These are phyloP conservation scores for Danio albolineatus DNA, from an alignment of 2,797 vertebrate species.

Conservation along the genomic window DNA sequence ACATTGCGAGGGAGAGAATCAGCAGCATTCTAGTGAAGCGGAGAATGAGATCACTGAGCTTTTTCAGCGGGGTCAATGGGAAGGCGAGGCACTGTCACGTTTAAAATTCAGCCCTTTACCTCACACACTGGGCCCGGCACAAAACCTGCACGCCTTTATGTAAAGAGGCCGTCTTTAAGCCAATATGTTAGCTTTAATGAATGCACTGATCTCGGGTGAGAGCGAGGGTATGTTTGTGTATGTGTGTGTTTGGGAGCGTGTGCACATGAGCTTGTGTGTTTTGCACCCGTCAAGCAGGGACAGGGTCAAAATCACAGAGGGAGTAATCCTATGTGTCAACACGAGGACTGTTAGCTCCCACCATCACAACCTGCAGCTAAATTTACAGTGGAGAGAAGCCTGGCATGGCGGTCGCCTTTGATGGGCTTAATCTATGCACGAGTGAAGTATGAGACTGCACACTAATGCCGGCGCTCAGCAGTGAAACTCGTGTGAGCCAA, in stretches of 20 bases:
- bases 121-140: constrained; percentile 69
- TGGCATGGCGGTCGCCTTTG: constrained; percentile 65
- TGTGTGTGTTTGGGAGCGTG: constrained; percentile 43
- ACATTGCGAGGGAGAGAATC: constrained; percentile 77
- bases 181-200: constrained; percentile 81
- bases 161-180: constrained; percentile 78
- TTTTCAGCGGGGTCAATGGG: constrained; percentile 79
- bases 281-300: constrained; percentile 75
- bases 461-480: constrained; percentile 49
- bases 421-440: constrained; percentile 64
- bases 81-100: constrained; percentile 72
- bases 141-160: constrained; percentile 77
- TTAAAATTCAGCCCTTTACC: constrained; percentile 80
- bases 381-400: constrained; percentile 72
- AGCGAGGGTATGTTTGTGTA: constrained; percentile 62
- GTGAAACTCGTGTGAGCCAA: constrained; percentile 57
- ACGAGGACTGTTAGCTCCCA: constrained; percentile 71
- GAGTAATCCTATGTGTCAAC: constrained; percentile 82
- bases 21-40: constrained; percentile 79
- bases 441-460: constrained; percentile 57
- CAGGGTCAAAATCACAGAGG: constrained; percentile 77
- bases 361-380: constrained; percentile 66
- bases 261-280: constrained; percentile 61
- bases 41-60: constrained; percentile 82
- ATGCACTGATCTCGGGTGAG: constrained; percentile 73